Percentiles rank a stretch among this genome's conserved stretches.
phyloP scores from a whole-genome alignment of 2,797 vertebrate genomes.

The Erpetoichthys calabaricus region DNA sequence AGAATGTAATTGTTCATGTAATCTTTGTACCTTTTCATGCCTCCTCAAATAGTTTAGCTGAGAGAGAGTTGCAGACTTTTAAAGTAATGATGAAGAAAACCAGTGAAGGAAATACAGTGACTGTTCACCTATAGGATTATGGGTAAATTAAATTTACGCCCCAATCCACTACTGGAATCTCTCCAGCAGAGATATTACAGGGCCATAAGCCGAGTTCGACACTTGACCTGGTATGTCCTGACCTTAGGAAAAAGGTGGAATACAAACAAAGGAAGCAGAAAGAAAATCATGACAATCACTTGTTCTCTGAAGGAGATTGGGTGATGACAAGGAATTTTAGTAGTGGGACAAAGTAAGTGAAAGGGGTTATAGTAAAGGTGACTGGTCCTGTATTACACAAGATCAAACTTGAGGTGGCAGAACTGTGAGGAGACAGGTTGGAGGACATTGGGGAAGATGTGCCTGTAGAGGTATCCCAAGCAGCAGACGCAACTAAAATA shows the following conservation, averaged over 20 bases:
- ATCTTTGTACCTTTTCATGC: slow-evolving; percentile 8
- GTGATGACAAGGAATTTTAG: slow-evolving; percentile 2
- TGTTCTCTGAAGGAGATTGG: neutral
- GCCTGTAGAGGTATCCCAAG: no score
- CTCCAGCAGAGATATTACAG: slow-evolving; percentile 2
- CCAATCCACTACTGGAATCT: neutral
- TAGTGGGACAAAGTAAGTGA: no score
- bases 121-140: slow-evolving; percentile 3
- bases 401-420: no score
- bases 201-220: neutral
- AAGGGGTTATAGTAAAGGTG: no score
- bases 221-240: slow-evolving; percentile 2
- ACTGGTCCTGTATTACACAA: no score
- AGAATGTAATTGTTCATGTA: slow-evolving; percentile 13
- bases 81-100: slow-evolving; percentile 9
- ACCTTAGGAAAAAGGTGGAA: slow-evolving; percentile 1
- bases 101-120: neutral
- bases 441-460: no score
- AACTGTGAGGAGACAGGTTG: no score
- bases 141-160: neutral
- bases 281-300: slow-evolving; percentile 6
- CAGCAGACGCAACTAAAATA: no score
- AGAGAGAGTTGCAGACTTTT: slow-evolving; percentile 11
- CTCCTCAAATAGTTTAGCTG: slow-evolving; percentile 8
- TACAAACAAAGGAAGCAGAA: slow-evolving; percentile 4